Evolutionary conservation across 2,113 vertebrate genomes (phyloP), one percentile per base, ranked within the genome.

Genomic region (Machaerirhynchus nigripectus): DNA sequence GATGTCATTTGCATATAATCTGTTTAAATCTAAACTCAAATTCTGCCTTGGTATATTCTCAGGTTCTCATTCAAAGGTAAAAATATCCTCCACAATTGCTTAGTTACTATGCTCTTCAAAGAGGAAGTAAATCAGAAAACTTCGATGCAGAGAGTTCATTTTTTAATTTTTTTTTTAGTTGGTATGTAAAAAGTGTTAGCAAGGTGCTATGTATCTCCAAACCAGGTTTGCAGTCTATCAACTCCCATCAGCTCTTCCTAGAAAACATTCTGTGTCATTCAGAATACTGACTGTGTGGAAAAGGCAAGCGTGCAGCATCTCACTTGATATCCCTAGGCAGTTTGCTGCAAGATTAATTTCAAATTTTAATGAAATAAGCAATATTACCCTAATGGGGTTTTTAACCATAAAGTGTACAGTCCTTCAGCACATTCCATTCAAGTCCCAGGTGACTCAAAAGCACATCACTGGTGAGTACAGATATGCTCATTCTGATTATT

Each of bases 331-430:
- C 69, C 67, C 53, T 55, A 87, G 46, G 24, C 27, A 44, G 24
- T 78, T 87, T 86, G 15, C 30, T 65, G 46, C 17, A 78, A 94
- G 46, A 77, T 57, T 92, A 82, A 84, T 95, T 97, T 96, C 70
- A 52, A 74, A 12, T 87, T 89, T 95, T 95, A 88, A 78, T 82
- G 71, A 87, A 95, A 76, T 75, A 86, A 94, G 30, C 13, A 10
- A 24, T 67, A 95, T 84, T 60, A 11, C 82, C 67, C 27, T 86
- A 63, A 79, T 55, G 30, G 10, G 21, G 20, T 49, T 83, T 94
- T 91, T 94, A 95, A 96, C 57, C 90, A 77, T 83, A 86, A 97
- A 95, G 89, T 40, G 24, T 22, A 67, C 33, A 84, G 46, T 59
- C 28, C 24, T 93, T 87, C 76, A 55, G 19, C 46, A 80, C 19